Conservation (phyloP, 2,797 vertebrate genomes). For the Anisognathus igniventris region DNA sequence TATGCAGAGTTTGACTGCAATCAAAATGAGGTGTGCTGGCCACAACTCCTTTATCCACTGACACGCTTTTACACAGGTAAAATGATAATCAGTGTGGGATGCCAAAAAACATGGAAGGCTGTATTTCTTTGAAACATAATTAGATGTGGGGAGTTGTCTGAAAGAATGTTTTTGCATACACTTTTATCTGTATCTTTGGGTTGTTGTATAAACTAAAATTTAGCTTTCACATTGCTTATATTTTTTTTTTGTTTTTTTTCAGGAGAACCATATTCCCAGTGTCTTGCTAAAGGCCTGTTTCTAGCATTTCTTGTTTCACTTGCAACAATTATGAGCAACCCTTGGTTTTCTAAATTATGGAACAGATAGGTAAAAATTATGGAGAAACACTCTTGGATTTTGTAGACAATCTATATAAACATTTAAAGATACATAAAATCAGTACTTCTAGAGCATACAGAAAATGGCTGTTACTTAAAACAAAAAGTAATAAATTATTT, state of each 20-base stretch:
- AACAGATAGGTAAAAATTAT: not conserved
- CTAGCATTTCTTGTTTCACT: constrained; percentile 79
- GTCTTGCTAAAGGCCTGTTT: constrained; percentile 85
- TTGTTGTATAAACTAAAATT: not conserved
- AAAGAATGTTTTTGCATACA: not conserved
- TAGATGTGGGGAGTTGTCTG: not conserved
- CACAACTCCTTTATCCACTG: constrained; percentile 86
- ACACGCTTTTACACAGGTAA: constrained; percentile 89
- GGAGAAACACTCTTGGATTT: not conserved
- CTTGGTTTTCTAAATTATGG: constrained; percentile 80
- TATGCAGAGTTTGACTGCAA: constrained; percentile 91
- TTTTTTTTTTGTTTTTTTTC: not conserved
- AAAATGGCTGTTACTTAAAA: not conserved
- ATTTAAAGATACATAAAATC: not conserved
- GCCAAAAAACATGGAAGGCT: not conserved
- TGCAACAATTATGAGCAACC: constrained; percentile 77
- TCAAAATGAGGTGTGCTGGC: constrained; percentile 92
- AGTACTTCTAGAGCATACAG: not conserved
- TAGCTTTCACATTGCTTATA: not conserved
- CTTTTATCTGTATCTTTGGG: not conserved
- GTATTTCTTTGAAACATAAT: not conserved
- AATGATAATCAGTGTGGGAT: not conserved
- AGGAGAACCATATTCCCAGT: constrained; percentile 86
- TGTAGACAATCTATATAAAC: not conserved
- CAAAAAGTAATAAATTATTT: not conserved